These are phyloP conservation scores for Drosophila kepulauana DNA, from an alignment of 1,140 invertebrate genomes.

Conservation along the genomic window DNA sequence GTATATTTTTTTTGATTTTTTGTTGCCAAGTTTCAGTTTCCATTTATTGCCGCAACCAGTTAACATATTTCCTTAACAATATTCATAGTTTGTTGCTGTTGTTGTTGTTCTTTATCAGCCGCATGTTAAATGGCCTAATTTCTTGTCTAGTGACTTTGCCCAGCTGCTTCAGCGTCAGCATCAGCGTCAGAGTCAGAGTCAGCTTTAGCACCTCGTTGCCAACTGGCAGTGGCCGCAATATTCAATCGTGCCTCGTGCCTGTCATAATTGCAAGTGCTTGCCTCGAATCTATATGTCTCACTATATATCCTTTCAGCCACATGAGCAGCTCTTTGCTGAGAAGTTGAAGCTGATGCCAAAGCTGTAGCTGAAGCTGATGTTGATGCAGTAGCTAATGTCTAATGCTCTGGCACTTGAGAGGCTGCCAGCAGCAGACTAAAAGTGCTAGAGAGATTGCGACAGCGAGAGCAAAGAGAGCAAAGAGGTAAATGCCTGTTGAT, in stretches of 20 bases:
- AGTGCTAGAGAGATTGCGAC: background rate
- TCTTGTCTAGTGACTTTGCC: constrained; percentile 37
- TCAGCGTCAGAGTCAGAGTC: no score
- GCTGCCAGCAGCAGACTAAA: constrained; percentile 19
- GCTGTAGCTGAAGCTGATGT: no score
- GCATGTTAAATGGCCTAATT: constrained; percentile 79
- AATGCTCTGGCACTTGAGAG: constrained; percentile 38
- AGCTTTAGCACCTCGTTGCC: constrained; percentile 64
- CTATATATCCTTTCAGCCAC: background rate
- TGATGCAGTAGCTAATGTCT: constrained; percentile 25
- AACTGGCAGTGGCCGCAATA: constrained; percentile 30
- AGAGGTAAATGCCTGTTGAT: constrained; percentile 17
- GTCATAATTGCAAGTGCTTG: constrained; percentile 39
- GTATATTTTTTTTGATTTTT: constrained; percentile 10
- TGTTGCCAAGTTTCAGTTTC: constrained; percentile 3
- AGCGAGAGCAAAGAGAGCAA: background rate
- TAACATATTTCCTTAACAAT: constrained; percentile 42
- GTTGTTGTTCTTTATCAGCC: constrained; percentile 44
- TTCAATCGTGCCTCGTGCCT: constrained; percentile 12
- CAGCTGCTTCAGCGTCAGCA: constrained; percentile 43
- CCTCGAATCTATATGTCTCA: background rate
- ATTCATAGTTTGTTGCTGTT: constrained; percentile 37
- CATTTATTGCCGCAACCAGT: constrained; percentile 57
- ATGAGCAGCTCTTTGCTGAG: background rate
- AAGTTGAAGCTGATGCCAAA: no score